Conservation (phyloP, 2,113 vertebrate genomes). For the Eretmochelys imbricata region DNA sequence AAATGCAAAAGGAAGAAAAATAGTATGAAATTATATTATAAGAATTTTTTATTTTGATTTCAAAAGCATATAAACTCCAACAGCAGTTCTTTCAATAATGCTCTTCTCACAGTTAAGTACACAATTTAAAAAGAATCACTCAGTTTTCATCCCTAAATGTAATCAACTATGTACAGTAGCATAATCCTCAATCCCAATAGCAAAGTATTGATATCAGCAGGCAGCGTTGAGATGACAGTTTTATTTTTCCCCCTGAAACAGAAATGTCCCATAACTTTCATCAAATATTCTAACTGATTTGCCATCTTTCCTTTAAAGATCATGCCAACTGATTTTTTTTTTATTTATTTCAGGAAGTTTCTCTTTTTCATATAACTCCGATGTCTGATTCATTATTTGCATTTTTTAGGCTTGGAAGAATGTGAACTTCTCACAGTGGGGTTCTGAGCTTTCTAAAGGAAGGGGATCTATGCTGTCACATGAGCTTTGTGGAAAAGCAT, state of each 20-base stretch:
- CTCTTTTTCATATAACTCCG: not conserved
- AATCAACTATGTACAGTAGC: not conserved
- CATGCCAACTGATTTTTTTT: not conserved
- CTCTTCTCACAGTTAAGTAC: not conserved
- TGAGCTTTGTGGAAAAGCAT: constrained; percentile 42
- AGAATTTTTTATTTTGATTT: not conserved
- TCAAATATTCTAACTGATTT: not conserved
- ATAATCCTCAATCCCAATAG: not conserved
- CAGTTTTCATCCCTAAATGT: not conserved
- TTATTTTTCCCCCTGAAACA: not conserved
- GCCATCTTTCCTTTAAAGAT: not conserved
- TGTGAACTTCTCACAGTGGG: constrained; percentile 39
- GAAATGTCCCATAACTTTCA: not conserved
- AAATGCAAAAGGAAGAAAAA: not conserved
- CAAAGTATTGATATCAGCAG: not conserved
- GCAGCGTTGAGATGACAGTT: not conserved
- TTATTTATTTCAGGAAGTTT: not conserved
- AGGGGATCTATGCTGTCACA: constrained; percentile 48
- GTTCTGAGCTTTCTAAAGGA: constrained; percentile 47
- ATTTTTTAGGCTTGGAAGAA: constrained; percentile 54
- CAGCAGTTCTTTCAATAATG: not conserved
- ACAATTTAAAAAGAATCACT: not conserved
- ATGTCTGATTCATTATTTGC: constrained; percentile 27
- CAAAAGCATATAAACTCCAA: not conserved
- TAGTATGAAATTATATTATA: not conserved